A percentile compares a stretch with the other conserved stretches of the same genome.
phyloP scores from a whole-genome alignment of 2,797 vertebrate genomes.

The Paedocypris micromegethes region DNA sequence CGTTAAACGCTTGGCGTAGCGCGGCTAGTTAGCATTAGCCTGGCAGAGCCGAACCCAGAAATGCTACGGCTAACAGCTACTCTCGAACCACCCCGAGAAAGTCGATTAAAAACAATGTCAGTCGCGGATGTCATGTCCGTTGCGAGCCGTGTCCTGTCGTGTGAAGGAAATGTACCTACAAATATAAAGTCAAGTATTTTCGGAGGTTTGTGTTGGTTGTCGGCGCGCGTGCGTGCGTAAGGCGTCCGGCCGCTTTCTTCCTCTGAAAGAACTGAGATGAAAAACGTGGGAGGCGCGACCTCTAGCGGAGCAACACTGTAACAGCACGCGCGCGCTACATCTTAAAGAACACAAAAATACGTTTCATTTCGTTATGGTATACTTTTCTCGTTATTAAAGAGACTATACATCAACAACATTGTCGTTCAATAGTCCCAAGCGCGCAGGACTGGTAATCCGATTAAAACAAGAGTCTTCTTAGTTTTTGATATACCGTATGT shows the following conservation, averaged over 20 bases:
- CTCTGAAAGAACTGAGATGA: constrained; percentile 33
- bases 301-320: constrained; percentile 15
- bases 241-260: constrained; percentile 41
- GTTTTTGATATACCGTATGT: too few relatives aligned
- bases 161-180: constrained; percentile 28
- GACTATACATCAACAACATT: too few relatives aligned
- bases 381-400: too few relatives aligned
- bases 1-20: too few relatives aligned
- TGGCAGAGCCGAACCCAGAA: constrained; percentile 14
- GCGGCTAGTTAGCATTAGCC: constrained; percentile 30
- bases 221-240: constrained; percentile 8
- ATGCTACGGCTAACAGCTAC: constrained; percentile 24
- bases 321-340: not conserved
- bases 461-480: too few relatives aligned
- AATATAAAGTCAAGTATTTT: constrained; percentile 35
- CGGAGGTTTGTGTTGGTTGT: constrained; percentile 33
- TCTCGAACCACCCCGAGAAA: not conserved
- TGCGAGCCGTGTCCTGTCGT: not conserved
- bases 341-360: not conserved
- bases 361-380: too few relatives aligned
- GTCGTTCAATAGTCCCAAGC: too few relatives aligned
- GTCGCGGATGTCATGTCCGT: not conserved
- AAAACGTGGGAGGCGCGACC: constrained; percentile 35
- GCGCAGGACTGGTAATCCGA: too few relatives aligned
- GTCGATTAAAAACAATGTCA: not conserved